Evolutionary conservation across 2,888 invertebrate species (phyloP).

Genomic region (Pogonocherus hispidulus): DNA sequence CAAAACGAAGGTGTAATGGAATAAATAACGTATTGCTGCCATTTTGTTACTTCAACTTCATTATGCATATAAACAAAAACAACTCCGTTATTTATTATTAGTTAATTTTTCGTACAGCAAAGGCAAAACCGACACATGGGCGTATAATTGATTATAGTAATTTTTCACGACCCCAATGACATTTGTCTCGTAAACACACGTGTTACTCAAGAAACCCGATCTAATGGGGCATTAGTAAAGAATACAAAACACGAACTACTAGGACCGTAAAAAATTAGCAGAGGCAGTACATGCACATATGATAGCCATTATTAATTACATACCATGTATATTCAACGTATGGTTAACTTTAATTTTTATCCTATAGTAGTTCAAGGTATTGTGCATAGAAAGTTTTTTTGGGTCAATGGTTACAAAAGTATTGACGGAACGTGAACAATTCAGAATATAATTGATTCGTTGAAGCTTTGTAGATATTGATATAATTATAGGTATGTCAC

Average conservation of each 20-base stretch:
- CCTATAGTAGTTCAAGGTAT: background rate
- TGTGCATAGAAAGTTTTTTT: background rate
- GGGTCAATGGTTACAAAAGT: too few relatives aligned
- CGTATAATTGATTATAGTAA: constrained; percentile 65
- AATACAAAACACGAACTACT: constrained; percentile 36
- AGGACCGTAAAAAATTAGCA: constrained; percentile 22
- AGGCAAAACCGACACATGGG: constrained; percentile 25
- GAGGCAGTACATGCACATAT: background rate
- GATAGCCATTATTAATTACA: constrained; percentile 3
- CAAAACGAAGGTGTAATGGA: background rate
- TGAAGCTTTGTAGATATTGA: too few relatives aligned
- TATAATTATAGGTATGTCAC: too few relatives aligned
- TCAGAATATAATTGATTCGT: too few relatives aligned
- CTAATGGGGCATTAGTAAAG: constrained; percentile 63
- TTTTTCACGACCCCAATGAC: constrained; percentile 65
- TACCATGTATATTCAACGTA: background rate
- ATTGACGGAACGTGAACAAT: too few relatives aligned
- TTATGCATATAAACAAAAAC: constrained; percentile 9
- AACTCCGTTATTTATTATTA: constrained; percentile 24
- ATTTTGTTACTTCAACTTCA: background rate
- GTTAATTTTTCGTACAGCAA: constrained; percentile 20
- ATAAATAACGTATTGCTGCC: background rate
- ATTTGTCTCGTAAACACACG: constrained; percentile 61
- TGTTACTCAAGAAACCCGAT: constrained; percentile 60
- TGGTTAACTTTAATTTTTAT: too few relatives aligned